Conservation (phyloP, 2,888 invertebrate species). For the Spisula subtruncata region DNA sequence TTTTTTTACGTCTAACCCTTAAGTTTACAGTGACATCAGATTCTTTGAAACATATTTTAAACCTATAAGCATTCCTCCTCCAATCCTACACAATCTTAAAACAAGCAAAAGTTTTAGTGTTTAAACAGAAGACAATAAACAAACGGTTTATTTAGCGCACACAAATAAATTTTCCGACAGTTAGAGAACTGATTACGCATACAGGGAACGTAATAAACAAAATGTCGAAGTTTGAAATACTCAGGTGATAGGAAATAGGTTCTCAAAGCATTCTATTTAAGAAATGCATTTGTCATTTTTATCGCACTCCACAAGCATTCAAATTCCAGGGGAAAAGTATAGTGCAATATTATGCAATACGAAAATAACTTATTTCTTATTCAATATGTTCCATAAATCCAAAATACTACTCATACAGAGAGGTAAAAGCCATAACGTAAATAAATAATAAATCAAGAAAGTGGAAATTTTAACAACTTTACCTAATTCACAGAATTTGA, state of each 20-base stretch:
- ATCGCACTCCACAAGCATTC: background rate
- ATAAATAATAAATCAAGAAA: too few relatives aligned
- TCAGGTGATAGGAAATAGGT: background rate
- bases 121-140: slow-evolving; percentile 18
- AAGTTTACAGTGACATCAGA: too few relatives aligned
- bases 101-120: background rate
- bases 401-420: too few relatives aligned
- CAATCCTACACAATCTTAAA: background rate
- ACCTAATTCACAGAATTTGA: too few relatives aligned
- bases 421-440: too few relatives aligned
- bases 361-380: too few relatives aligned
- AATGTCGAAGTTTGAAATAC: background rate
- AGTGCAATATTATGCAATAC: too few relatives aligned
- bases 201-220: background rate
- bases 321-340: too few relatives aligned
- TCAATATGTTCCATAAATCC: too few relatives aligned
- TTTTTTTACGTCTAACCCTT: too few relatives aligned
- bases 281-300: background rate
- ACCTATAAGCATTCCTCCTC: background rate
- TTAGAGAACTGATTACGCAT: background rate
- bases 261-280: background rate
- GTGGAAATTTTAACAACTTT: too few relatives aligned
- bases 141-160: background rate
- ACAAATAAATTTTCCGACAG: background rate
- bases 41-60: too few relatives aligned